Evolutionary conservation across 2,113 vertebrate genomes (phyloP), one percentile per base, ranked within the genome.

Genomic region (Lepus europaeus): DNA sequence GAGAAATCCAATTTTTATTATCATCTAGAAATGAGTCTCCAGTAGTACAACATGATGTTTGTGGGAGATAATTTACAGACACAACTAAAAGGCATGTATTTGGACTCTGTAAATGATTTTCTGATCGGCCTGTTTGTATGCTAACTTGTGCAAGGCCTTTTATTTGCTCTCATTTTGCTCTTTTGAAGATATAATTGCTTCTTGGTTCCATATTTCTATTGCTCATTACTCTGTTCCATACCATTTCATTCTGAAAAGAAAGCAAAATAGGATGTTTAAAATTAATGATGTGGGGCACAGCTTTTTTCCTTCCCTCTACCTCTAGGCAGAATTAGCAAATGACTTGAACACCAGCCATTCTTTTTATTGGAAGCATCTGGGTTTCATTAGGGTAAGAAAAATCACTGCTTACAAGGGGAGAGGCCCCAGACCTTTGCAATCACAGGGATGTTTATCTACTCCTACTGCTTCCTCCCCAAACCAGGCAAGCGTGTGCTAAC

Each of bases 191-290:
- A 96, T 97, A 97, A 97, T 97, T 97, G 97, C 96, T 94, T 97
- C 97, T 97, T 93, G 97, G 95, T 96, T 97, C 94, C 93, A 95
- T 97, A 97, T 97, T 97, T 97, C 97, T 96, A 94, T 96, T 95
- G 97, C 96, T 97, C 96, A 97, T 97, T 97, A 97, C 91, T 84
- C 93, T 93, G 97, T 97, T 97, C 97, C 97, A 87, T 97, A 92
- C 96, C 97, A 97, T 97, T 97, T 97, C 97, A 95, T 97, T 97
- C 95, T 96, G 97, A 97, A 97, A 97, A 96, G 97, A 97, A 97
- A 97, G 95, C 96, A 97, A 96, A 96, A 97, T 97, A 95, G 97
- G 89, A 97, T 96, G 96, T 97, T 97, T 97, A 97, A 97, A 97
- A 97, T 97, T 97, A 97, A 97, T 97, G 97, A 96, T 94, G 97